Evolutionary conservation across 2,113 vertebrate genomes (phyloP), one percentile per base, ranked within the genome.

Genomic region (Mirza zaza): DNA sequence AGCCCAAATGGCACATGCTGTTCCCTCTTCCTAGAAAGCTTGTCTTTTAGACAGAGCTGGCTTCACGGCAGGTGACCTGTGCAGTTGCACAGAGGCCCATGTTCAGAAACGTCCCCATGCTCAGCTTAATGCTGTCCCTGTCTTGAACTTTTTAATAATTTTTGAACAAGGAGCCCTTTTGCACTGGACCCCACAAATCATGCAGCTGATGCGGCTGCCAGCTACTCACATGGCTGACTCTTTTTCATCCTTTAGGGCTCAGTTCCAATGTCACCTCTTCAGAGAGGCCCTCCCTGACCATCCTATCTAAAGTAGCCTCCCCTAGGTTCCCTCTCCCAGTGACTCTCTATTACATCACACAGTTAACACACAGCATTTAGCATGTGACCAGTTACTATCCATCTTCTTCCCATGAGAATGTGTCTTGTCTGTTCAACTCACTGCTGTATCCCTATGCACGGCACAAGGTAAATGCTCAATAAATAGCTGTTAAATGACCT

Each of bases 101-200:
- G 23, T 27, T 79, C 59, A 77, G n/a, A 95, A 94, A 83, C 5
- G 21, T 14, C 63, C 70, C 42, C 20, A 29, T 0, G 1, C 42
- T 79, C 79, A 42, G 45, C 65, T 83, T 84, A 79, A 79, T 45
- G 55, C 18, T 86, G 25, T 82, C 32, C 39, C 8, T 65, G 7
- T n/a, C 82, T 71, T 39, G 45, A 92, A 75, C 29, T 75, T 34
- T 45, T 61, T 39, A 57, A 6, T 77, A 82, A 70, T 59, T 79
- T 95, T 39, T 73, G 14, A 89, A 86, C 39, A 91, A 95, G 52
- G 61, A n/a, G 57, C 39, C 17, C 48, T 90, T 86, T 90, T 61
- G 21, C 90, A 68, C 27, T 21, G 48, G 63, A 52, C 63, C 21
- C 39, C 65, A 87, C 65, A 88, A 75, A 90, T 65, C 13, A 82